Conservation (phyloP, 2,888 invertebrate species). For the Cryptus armator region DNA sequence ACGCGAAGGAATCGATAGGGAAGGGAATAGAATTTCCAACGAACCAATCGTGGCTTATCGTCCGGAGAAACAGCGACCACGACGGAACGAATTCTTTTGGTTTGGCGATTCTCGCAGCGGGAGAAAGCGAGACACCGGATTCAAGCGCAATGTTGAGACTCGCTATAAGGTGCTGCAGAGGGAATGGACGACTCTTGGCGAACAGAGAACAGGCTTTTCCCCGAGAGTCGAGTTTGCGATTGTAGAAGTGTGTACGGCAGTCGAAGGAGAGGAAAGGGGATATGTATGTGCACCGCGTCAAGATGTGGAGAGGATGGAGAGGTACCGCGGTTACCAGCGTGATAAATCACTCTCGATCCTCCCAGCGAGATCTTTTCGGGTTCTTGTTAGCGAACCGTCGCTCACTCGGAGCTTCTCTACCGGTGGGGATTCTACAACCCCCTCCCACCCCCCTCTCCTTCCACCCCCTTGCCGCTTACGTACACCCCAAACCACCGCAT, state of each 20-base stretch:
- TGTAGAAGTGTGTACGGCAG: constrained; percentile 37
- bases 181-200: constrained; percentile 64
- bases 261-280: constrained; percentile 12
- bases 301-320: constrained; percentile 51
- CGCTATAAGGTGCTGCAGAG: constrained; percentile 59
- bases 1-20: constrained; percentile 58
- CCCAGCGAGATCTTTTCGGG: constrained; percentile 80
- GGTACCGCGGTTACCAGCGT: constrained; percentile 76
- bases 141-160: constrained; percentile 63
- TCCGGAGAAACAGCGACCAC: constrained; percentile 69
- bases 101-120: constrained; percentile 18
- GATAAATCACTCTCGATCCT: constrained; percentile 84
- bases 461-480: neutral
- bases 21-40: constrained; percentile 70
- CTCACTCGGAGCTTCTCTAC: constrained; percentile 72
- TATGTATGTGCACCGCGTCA: constrained; percentile 30
- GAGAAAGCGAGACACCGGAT: constrained; percentile 63
- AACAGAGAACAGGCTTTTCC: constrained; percentile 67
- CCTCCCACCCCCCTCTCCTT: no score
- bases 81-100: constrained; percentile 67
- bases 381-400: constrained; percentile 83
- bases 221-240: constrained; percentile 62
- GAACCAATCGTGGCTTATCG: constrained; percentile 70
- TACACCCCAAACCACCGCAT: constrained; percentile 63
- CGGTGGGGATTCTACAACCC: neutral